Percentiles rank a stretch among this genome's conserved stretches.
phyloP scores from a whole-genome alignment of 2,113 vertebrate genomes.

The Entomyzon cyanotis region DNA sequence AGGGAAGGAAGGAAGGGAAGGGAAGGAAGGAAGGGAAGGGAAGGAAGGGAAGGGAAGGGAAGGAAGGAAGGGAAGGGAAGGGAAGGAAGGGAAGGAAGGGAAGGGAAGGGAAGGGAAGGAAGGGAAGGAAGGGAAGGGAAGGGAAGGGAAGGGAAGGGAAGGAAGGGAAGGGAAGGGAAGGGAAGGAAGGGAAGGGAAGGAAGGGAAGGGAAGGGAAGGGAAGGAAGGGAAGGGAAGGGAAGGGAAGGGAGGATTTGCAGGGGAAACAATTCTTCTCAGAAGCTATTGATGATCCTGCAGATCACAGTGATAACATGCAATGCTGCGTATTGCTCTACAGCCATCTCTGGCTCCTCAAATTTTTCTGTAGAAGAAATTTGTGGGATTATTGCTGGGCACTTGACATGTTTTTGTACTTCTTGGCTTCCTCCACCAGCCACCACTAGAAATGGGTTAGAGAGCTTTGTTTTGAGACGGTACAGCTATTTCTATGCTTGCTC shows the following conservation, averaged over 20 bases:
- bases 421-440: neutral
- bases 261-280: neutral
- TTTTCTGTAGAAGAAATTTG: neutral
- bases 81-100: too few species aligned
- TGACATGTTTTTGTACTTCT: neutral
- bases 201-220: too few species aligned
- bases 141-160: too few species aligned
- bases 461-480: neutral
- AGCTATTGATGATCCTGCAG: neutral
- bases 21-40: too few species aligned
- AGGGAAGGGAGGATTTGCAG: neutral
- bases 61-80: too few species aligned
- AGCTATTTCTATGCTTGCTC: neutral
- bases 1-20: too few species aligned
- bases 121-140: too few species aligned
- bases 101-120: too few species aligned
- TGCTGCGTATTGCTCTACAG: neutral
- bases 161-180: too few species aligned
- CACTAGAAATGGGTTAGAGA: neutral
- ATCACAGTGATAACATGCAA: neutral
- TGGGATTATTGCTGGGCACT: neutral
- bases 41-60: too few species aligned
- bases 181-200: too few species aligned
- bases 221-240: too few species aligned
- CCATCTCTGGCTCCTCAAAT: neutral